These are phyloP conservation scores for Rhinichthys klamathensis DNA, from an alignment of 2,113 vertebrate genomes.

Conservation along the genomic window DNA sequence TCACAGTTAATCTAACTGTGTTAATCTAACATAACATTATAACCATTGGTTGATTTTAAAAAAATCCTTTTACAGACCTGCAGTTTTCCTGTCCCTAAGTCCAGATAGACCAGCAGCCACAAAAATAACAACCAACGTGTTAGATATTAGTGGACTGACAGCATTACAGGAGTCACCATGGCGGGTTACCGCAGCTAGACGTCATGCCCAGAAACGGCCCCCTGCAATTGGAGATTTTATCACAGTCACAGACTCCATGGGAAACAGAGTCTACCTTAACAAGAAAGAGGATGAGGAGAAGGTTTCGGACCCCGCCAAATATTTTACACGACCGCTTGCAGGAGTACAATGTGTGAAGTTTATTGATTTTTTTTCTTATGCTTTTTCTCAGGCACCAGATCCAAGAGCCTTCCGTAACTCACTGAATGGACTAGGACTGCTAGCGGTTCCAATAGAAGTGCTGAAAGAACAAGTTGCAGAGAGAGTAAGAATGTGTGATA, in stretches of 20 bases:
- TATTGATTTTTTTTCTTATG: background rate
- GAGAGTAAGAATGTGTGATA: conserved; percentile 74
- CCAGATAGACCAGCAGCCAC: conserved; percentile 34
- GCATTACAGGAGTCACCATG: conserved; percentile 59
- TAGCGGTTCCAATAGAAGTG: conserved; percentile 83
- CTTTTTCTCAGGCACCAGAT: background rate
- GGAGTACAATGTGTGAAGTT: background rate
- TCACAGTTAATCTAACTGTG: background rate
- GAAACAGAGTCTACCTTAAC: conserved; percentile 85
- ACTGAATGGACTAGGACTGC: conserved; percentile 78
- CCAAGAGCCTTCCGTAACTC: conserved; percentile 69
- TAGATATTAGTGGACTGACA: conserved; percentile 74
- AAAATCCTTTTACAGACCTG: conserved; percentile 4
- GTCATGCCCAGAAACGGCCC: conserved; percentile 78
- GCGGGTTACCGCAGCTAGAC: conserved; percentile 18
- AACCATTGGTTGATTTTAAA: background rate
- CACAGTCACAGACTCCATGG: conserved; percentile 84
- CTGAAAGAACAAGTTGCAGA: conserved; percentile 84
- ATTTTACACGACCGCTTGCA: background rate
- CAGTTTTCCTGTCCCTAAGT: conserved; percentile 32
- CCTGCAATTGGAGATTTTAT: conserved; percentile 89
- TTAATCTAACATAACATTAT: background rate
- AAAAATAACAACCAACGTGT: conserved; percentile 6
- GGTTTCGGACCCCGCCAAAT: conserved; percentile 52
- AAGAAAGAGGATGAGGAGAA: conserved; percentile 74